phyloP scores from a whole-genome alignment of 2,113 vertebrate species.

The Cryptoleucopteryx plumbea region DNA sequence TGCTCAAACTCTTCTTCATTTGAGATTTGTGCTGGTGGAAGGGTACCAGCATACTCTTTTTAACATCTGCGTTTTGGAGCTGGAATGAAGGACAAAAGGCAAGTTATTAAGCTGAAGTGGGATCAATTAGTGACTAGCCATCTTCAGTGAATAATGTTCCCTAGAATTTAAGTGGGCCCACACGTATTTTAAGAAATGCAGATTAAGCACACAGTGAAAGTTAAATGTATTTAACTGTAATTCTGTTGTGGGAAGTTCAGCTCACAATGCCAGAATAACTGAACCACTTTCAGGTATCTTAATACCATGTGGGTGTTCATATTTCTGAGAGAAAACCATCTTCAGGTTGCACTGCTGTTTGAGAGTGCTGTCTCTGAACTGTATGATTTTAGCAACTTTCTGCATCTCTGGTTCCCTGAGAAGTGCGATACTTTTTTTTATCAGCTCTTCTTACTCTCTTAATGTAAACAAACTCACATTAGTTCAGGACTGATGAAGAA shows the following conservation, averaged over 20 bases:
- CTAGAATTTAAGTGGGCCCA: not conserved
- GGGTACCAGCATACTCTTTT: not conserved
- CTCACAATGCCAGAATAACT: not conserved
- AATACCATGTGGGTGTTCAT: fast-evolving
- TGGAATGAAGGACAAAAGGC: not conserved
- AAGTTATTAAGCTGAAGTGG: not conserved
- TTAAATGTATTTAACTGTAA: not conserved
- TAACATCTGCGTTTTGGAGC: not conserved
- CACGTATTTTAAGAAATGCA: not conserved
- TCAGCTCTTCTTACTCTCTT: not conserved
- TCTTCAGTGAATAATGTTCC: not conserved
- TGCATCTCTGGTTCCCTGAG: not conserved
- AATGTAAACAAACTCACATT: not conserved
- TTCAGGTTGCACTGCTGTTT: not conserved
- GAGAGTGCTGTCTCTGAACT: not conserved
- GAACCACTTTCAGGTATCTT: not conserved
- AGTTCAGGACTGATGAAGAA: not conserved
- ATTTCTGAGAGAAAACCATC: not conserved
- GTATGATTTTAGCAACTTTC: not conserved
- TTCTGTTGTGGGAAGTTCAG: not conserved
- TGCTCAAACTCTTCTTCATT: not conserved
- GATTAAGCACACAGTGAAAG: not conserved
- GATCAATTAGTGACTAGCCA: not conserved
- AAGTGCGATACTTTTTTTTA: not conserved
- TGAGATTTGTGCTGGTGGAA: not conserved